These are phyloP conservation scores for Eptesicus fuscus DNA, from an alignment of 2,113 vertebrate species.

Conservation along the genomic window DNA sequence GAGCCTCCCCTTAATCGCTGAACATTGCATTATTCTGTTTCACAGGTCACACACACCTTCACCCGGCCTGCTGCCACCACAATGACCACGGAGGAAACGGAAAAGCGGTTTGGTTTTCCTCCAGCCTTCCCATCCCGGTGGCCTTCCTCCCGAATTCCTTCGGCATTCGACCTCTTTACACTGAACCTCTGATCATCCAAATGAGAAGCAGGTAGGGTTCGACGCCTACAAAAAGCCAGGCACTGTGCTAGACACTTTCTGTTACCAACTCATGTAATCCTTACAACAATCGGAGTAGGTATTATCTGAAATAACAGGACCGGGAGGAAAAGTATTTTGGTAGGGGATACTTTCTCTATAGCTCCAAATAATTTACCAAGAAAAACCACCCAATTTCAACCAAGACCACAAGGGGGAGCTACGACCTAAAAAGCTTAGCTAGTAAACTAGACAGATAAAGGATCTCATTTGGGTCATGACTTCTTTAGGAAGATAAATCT, in stretches of 20 bases:
- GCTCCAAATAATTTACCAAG: not conserved
- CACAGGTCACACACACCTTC: not conserved
- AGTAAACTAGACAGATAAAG: not conserved
- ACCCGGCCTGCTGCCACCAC: not conserved
- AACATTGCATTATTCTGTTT: not conserved
- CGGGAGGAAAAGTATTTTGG: not conserved
- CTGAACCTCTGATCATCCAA: not conserved
- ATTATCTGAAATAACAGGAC: not conserved
- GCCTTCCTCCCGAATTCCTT: not conserved
- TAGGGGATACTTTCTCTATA: not conserved
- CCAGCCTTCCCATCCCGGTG: not conserved
- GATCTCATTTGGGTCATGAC: not conserved
- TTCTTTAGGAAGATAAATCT: not conserved
- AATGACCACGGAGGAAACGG: not conserved
- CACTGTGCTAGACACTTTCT: not conserved
- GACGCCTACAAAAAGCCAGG: not conserved
- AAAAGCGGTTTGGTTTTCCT: not conserved
- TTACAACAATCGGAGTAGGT: not conserved
- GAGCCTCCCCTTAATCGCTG: not conserved
- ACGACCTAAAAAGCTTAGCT: not conserved
- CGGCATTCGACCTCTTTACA: not conserved
- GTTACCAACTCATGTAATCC: not conserved
- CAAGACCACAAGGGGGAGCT: constrained; percentile 36
- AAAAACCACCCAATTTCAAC: not conserved
- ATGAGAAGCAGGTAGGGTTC: not conserved